Evolutionary conservation across 2,888 invertebrate genomes (phyloP).

Genomic region (Clunio marinus): DNA sequence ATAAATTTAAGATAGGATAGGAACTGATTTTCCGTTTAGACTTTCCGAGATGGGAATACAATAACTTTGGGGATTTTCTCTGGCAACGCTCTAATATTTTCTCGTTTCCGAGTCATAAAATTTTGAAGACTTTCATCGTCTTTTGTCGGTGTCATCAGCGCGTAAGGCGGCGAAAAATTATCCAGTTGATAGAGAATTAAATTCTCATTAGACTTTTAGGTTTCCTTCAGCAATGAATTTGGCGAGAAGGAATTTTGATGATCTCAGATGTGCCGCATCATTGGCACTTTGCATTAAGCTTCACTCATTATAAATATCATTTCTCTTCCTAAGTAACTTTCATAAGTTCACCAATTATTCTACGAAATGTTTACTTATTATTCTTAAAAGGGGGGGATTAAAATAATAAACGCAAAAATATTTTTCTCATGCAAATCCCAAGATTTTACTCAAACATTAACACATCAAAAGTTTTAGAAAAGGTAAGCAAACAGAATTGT

Average conservation of each 20-base stretch:
- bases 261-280: neutral
- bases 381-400: no score
- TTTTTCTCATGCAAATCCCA: no score
- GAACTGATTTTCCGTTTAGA: constrained; percentile 23
- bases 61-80: constrained; percentile 28
- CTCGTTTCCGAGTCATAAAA: constrained; percentile 19
- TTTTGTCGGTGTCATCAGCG: constrained; percentile 17
- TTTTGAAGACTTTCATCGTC: constrained; percentile 9
- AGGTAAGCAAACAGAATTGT: no score
- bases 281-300: neutral
- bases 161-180: neutral
- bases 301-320: no score
- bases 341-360: no score
- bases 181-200: constrained; percentile 15
- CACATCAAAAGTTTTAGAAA: no score
- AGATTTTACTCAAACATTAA: no score
- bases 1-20: constrained; percentile 17
- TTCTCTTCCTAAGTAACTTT: no score
- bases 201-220: constrained; percentile 13
- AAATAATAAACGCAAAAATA: no score
- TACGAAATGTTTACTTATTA: no score
- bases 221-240: neutral
- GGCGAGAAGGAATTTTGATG: constrained; percentile 12
- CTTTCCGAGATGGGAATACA: constrained; percentile 4
- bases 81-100: neutral